Conservation (phyloP, 2,113 vertebrate genomes). For the Coregonus clupeaformis region DNA sequence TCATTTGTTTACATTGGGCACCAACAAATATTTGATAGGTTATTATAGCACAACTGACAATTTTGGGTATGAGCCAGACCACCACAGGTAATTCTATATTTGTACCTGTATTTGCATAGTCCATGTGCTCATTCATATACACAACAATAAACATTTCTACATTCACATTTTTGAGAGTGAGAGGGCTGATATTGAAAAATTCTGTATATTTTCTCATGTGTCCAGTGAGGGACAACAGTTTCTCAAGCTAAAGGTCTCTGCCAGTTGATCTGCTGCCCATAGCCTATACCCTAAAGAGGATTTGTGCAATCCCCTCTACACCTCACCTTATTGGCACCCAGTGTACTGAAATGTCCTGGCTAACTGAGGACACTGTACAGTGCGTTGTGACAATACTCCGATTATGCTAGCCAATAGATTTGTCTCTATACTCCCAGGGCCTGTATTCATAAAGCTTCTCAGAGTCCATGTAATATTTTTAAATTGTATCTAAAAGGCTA, state of each 20-base stretch:
- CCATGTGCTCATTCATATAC: no score
- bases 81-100: no score
- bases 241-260: not conserved
- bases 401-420: not conserved
- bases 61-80: no score
- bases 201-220: not conserved
- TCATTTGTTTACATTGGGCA: no score
- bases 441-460: no score
- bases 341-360: slow-evolving; percentile 2
- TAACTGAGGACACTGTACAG: not conserved
- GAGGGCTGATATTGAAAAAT: not conserved
- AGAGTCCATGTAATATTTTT: no score
- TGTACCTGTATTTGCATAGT: no score
- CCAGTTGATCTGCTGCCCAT: not conserved
- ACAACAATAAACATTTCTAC: no score
- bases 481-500: not conserved
- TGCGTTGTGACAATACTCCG: not conserved
- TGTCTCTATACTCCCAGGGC: not conserved
- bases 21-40: no score
- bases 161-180: no score
- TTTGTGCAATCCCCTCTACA: not conserved
- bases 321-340: not conserved
- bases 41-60: no score
- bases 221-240: not conserved
- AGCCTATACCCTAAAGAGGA: not conserved